Evolutionary conservation across 2,113 vertebrate species (phyloP).

Genomic region (Hirundichthys speculiger): DNA sequence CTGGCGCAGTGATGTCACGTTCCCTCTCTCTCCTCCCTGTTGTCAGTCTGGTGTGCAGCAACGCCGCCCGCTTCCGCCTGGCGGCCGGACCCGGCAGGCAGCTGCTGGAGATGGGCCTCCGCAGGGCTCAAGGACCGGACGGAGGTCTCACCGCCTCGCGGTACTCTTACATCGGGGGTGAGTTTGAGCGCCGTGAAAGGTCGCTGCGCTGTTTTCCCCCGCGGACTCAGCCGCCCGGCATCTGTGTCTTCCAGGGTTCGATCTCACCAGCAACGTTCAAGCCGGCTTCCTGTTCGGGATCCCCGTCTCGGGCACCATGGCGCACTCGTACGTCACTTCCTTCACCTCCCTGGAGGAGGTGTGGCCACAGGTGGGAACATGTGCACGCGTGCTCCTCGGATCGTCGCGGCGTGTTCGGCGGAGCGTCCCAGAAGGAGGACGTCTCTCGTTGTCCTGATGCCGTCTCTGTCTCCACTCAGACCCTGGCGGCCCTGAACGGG

Average conservation of each 20-base stretch:
- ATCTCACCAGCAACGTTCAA: slow-evolving; percentile 90
- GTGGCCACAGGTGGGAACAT: slow-evolving; percentile 80
- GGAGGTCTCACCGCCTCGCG: slow-evolving; percentile 92
- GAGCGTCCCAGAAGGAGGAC: no score
- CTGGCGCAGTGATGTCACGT: no score
- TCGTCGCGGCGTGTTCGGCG: neutral
- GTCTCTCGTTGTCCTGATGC: neutral
- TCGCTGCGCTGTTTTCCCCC: no score
- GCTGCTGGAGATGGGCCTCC: slow-evolving; percentile 89
- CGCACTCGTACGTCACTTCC: slow-evolving; percentile 92
- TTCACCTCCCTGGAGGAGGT: slow-evolving; percentile 87
- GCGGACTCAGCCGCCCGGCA: no score
- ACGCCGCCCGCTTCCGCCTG: slow-evolving; percentile 89
- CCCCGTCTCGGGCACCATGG: slow-evolving; percentile 88
- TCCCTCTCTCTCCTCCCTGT: neutral
- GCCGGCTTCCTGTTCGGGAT: slow-evolving; percentile 91
- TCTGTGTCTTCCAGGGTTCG: slow-evolving; percentile 86
- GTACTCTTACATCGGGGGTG: slow-evolving; percentile 92
- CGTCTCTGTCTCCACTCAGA: slow-evolving; percentile 64
- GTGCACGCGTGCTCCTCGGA: slow-evolving; percentile 18
- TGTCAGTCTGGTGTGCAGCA: slow-evolving; percentile 90
- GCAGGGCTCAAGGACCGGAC: slow-evolving; percentile 91
- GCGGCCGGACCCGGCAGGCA: slow-evolving; percentile 81
- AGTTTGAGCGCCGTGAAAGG: no score
- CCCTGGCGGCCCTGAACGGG: slow-evolving; percentile 61